Percentiles rank a stretch among this genome's conserved stretches.
These are phyloP conservation scores for Galeruca laticollis DNA, from an alignment of 2,888 invertebrate species.

Conservation along the genomic window DNA sequence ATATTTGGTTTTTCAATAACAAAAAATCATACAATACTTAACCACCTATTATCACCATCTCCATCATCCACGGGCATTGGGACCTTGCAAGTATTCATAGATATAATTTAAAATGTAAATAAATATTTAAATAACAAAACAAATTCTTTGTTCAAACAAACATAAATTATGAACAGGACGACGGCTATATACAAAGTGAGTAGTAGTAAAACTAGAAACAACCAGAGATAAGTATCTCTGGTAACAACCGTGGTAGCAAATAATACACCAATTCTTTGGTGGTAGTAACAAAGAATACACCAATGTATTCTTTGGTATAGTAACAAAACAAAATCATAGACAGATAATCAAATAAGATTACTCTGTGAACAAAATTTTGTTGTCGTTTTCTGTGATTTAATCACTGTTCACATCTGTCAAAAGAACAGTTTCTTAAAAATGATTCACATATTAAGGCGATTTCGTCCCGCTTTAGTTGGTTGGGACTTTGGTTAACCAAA, in stretches of 20 bases:
- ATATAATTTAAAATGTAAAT: neutral
- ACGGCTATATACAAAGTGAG: neutral
- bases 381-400: constrained; percentile 2
- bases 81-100: constrained; percentile 80
- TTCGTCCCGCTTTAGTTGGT: too few relatives aligned
- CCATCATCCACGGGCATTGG: constrained; percentile 80
- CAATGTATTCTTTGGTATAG: too few relatives aligned
- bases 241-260: too few relatives aligned
- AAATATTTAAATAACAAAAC: neutral
- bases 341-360: too few relatives aligned
- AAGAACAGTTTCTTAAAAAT: neutral
- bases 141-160: constrained; percentile 32
- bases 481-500: too few relatives aligned
- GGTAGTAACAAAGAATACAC: too few relatives aligned
- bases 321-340: too few relatives aligned
- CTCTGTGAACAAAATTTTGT: neutral
- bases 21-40: constrained; percentile 74
- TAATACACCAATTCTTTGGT: too few relatives aligned
- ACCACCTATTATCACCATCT: constrained; percentile 89
- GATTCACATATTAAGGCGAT: too few relatives aligned
- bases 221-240: too few relatives aligned
- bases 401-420: neutral
- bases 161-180: constrained; percentile 26
- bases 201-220: too few relatives aligned
- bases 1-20: constrained; percentile 24